These are phyloP conservation scores for Brachyalestes nurse DNA, from an alignment of 2,797 vertebrate species.

Conservation along the genomic window DNA sequence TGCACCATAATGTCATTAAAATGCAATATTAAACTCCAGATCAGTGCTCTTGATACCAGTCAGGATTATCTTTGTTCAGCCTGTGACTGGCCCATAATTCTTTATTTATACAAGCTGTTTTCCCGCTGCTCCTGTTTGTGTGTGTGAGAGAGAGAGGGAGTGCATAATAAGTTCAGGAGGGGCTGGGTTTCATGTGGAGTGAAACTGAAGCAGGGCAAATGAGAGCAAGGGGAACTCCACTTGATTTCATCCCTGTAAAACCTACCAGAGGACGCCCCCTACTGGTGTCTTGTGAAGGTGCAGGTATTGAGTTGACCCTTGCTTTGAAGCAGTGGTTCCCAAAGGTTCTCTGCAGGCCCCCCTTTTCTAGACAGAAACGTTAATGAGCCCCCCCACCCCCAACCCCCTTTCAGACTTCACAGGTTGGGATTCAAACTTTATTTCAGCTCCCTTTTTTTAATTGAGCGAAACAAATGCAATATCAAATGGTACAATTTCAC, in stretches of 20 bases:
- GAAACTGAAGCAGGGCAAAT: slow-evolving; percentile 22
- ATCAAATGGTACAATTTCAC: too few species aligned
- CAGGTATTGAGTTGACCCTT: not conserved
- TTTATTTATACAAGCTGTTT: slow-evolving; percentile 14
- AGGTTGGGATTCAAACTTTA: too few species aligned
- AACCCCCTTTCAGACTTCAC: too few species aligned
- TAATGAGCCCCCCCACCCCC: too few species aligned
- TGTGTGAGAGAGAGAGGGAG: not conserved
- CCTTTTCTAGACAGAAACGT: too few species aligned
- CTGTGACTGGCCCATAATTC: slow-evolving; percentile 11
- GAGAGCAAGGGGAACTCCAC: slow-evolving; percentile 27
- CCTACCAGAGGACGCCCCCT: not conserved
- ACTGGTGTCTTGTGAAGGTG: slow-evolving; percentile 11
- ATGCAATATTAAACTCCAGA: slow-evolving; percentile 19
- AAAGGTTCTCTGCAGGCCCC: too few species aligned
- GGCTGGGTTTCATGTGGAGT: slow-evolving; percentile 20
- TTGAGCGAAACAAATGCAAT: too few species aligned
- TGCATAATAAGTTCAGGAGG: slow-evolving; percentile 19
- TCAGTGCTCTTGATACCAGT: not conserved
- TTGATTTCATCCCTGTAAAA: not conserved
- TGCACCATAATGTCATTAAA: not conserved
- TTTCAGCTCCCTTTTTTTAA: too few species aligned
- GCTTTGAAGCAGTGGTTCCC: too few species aligned
- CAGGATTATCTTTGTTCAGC: slow-evolving; percentile 14
- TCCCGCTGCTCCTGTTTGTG: slow-evolving; percentile 21